These are phyloP conservation scores for Nycticebus coucang DNA, from an alignment of 2,113 vertebrate species.

Conservation along the genomic window DNA sequence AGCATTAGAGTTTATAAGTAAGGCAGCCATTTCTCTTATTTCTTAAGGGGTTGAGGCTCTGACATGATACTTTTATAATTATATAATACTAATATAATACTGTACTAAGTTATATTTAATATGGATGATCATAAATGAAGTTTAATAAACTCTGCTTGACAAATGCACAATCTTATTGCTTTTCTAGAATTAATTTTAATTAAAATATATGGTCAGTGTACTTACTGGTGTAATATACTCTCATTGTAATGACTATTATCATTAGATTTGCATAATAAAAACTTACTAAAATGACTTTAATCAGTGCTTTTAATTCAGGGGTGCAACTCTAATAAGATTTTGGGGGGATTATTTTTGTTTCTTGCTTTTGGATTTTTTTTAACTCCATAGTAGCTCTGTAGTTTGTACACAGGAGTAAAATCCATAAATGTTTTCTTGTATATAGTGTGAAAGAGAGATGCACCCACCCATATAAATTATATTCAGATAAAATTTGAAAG, in stretches of 20 bases:
- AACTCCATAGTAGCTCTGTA: not conserved
- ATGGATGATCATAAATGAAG: slow-evolving; percentile 87
- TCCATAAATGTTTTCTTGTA: slow-evolving; percentile 9
- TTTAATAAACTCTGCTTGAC: slow-evolving; percentile 81
- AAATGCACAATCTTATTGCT: slow-evolving; percentile 62
- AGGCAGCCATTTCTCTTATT: slow-evolving; percentile 66
- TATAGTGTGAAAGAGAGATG: not conserved
- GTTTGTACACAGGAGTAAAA: slow-evolving; percentile 14
- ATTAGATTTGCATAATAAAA: slow-evolving; percentile 69
- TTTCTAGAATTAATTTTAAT: slow-evolving; percentile 72
- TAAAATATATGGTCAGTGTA: slow-evolving; percentile 68
- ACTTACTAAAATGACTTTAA: slow-evolving; percentile 59
- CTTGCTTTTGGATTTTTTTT: not conserved
- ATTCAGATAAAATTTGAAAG: slow-evolving; percentile 14
- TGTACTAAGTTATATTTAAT: slow-evolving; percentile 84
- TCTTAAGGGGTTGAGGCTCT: slow-evolving; percentile 58
- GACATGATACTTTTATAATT: slow-evolving; percentile 60
- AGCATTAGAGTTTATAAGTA: slow-evolving; percentile 69
- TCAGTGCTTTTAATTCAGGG: slow-evolving; percentile 70
- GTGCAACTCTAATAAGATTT: slow-evolving; percentile 48
- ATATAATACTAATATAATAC: slow-evolving; percentile 69
- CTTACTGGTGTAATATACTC: slow-evolving; percentile 45
- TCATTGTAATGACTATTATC: slow-evolving; percentile 53
- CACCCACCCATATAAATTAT: not conserved
- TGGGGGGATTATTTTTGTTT: not conserved